These are phyloP conservation scores for Cybosia mesomella DNA, from an alignment of 2,888 invertebrate species.

Conservation along the genomic window DNA sequence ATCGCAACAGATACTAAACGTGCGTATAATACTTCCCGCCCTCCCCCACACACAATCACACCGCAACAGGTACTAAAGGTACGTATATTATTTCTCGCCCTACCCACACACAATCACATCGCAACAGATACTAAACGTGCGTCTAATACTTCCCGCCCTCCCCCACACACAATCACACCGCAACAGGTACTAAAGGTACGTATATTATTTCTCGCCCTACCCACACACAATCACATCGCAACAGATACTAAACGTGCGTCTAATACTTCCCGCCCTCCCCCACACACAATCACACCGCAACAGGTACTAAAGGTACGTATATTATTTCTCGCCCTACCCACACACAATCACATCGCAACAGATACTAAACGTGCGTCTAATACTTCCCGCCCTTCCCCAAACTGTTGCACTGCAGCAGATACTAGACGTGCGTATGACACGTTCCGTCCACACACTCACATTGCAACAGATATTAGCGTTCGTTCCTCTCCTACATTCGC, in stretches of 20 bases:
- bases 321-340: too few relatives aligned
- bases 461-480: conserved; percentile 34
- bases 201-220: too few relatives aligned
- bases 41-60: neutral
- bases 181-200: neutral
- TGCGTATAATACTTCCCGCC: neutral
- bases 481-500: neutral
- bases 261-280: neutral
- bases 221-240: neutral
- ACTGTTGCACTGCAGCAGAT: too few relatives aligned
- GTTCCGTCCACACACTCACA: conserved; percentile 75
- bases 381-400: too few relatives aligned
- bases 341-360: too few relatives aligned
- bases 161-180: neutral
- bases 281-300: conserved; percentile 75
- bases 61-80: too few relatives aligned
- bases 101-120: conserved; percentile 81
- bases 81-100: too few relatives aligned
- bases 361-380: too few relatives aligned
- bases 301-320: conserved; percentile 34
- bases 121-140: conserved; percentile 43
- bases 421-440: too few relatives aligned
- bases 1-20: conserved; percentile 40
- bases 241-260: too few relatives aligned
- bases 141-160: neutral